Evolutionary conservation across 2,113 vertebrate species (phyloP), one percentile per base, ranked within the genome.

Genomic region (Cynocephalus volans): DNA sequence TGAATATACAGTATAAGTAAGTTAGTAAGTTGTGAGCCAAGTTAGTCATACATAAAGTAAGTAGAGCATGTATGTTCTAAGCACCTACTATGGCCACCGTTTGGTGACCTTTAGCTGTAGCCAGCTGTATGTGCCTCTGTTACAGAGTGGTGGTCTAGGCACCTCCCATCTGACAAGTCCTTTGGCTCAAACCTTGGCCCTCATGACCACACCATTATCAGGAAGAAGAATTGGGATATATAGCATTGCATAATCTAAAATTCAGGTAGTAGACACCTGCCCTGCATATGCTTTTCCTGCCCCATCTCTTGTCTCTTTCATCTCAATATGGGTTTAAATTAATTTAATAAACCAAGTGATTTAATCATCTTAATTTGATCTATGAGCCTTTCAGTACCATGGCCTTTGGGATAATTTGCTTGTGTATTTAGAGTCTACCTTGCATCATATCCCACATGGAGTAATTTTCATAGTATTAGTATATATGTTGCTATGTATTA

Each of bases 351-450:
- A 91, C 45, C 23, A 65, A 87, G 48, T 80, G 9, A 96, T 83
- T 95, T 54, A 90, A 69, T 36, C 48, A 33, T 91, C 67, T 82
- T 95, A 93, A 89, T 97, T 93, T 94, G 45, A 64, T 87, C 82
- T 88, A 2, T 92, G 86, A 96, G 52, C 36, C 50, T 95, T 95
- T 96, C 79, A 60, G 45, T 93, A 88, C 73, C 64, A 36, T 90
- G 48, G 69, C 52, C 79, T 96, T 96, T 45, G 14, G 50, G 54
- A 23, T 91, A 93, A 88, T 96, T 97, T 97, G 72, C 87, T 88
- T 92, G 41, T n/a, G 15, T 89, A 76, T 58, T 84, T 87, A 92
- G 62, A 72, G 23, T 72, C 81, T 88, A 81, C 58, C 79, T 90
- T 88, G 80, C 14, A 56, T 80, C 83, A 81, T 84, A 76, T 67